Conservation (phyloP, 2,888 invertebrate species). For the Xestoiulus laeticollis region DNA sequence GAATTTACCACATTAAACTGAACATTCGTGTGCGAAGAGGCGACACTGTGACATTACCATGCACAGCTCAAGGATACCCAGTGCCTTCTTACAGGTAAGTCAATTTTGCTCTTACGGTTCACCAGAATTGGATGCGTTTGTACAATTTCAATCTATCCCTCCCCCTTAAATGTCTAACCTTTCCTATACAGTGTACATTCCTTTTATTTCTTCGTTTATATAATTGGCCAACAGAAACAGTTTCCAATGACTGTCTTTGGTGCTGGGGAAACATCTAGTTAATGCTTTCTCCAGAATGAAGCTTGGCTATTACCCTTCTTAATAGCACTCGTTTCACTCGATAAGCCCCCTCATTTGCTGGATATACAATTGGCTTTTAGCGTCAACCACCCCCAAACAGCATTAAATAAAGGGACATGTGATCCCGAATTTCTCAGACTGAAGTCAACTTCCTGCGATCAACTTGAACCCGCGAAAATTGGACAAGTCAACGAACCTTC, state of each 20-base stretch:
- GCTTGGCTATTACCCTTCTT: neutral
- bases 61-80: slow-evolving; percentile 68
- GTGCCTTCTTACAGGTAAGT: slow-evolving; percentile 64
- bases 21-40: slow-evolving; percentile 58
- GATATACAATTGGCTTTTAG: slow-evolving; percentile 40
- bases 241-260: slow-evolving; percentile 2
- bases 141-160: neutral
- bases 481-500: neutral
- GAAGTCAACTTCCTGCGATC: neutral
- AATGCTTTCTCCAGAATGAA: slow-evolving; percentile 30
- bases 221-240: slow-evolving; percentile 18
- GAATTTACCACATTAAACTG: slow-evolving; percentile 51
- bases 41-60: slow-evolving; percentile 68
- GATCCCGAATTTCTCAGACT: neutral
- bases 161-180: neutral
- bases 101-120: neutral
- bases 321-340: slow-evolving; percentile 46
- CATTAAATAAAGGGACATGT: neutral
- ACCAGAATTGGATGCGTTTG: neutral
- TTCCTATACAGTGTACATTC: no score
- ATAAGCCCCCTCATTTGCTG: slow-evolving; percentile 4
- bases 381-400: neutral
- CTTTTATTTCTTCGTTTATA: slow-evolving; percentile 37
- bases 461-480: neutral
- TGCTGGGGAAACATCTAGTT: slow-evolving; percentile 3